Base-by-base conservation (phyloP, 2,797 vertebrate species). In the Trachurus trachurus region DNA sequence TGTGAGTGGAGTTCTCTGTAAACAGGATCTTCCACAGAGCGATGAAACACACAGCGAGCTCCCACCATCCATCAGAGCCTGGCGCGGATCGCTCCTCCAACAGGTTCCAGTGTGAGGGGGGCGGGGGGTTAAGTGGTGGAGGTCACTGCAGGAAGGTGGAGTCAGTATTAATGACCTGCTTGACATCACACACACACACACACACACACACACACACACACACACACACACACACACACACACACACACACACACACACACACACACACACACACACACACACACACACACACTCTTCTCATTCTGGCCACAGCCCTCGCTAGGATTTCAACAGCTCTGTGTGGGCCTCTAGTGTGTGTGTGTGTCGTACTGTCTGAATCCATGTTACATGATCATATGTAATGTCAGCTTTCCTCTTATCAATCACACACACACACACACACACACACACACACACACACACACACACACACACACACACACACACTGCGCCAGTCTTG, bases 91-190 rank as follows among this genome's bases (percentile, higher is more conserved):
- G 12, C 62, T 72, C 73, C 74, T 22, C 6, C 29, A 60, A 4
- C 71, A 42, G 69, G 57, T 63, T 76, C 68, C 5, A 44, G 56
- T 64, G 44, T 67, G 74, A 26, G 26, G 26, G 26, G 31, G 31
- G 5, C 72, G 11, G 49, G 57, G 45, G 80, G 80, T 81, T 31
- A 69, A 84, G 85, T 65, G 67, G 58, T 40, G 15, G 71, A 76
- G 76, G 82, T 82, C 70, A 74, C 65, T n/a, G 62, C 66, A 61
- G 85, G 78, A 65, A 3, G 60, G 45, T 80, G 77, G 40, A 47
- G 74, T 60, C 42, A 8, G 45, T 78, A 70, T 85, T 89, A 78
- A 91, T 78, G 84, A 80, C 80, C 84, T 39, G 49, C 78, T 86
- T 64, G n/a, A 42, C 16, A 6, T 2, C 61, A 1, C 61, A 12